A percentile compares a stretch with the other conserved stretches of the same genome.
phyloP scores from a whole-genome alignment of 2,797 vertebrate genomes.

The Hydrocynus forskahlii region DNA sequence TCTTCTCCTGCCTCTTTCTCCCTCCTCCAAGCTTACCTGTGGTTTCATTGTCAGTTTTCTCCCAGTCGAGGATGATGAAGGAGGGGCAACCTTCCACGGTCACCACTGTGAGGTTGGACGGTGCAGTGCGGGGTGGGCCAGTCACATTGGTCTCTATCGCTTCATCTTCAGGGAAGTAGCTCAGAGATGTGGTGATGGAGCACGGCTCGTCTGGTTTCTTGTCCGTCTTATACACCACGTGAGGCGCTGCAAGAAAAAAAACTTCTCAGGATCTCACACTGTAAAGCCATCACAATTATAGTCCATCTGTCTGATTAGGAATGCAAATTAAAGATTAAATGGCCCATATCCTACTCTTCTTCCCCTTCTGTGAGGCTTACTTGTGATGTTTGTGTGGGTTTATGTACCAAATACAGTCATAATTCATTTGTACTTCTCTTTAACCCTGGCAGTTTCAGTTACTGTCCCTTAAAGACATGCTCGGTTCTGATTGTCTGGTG shows the following conservation, averaged over 20 bases:
- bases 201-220: slow-evolving; percentile 89
- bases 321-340: no score
- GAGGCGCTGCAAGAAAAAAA: slow-evolving; percentile 76
- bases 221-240: slow-evolving; percentile 88
- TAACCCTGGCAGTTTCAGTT: no score
- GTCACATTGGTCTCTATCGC: slow-evolving; percentile 73
- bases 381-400: no score
- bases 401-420: no score
- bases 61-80: slow-evolving; percentile 93
- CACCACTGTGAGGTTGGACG: slow-evolving; percentile 92
- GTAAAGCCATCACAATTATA: background rate
- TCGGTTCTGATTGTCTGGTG: no score
- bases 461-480: no score
- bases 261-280: background rate
- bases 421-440: no score
- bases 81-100: slow-evolving; percentile 95
- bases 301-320: no score
- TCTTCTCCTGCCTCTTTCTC: background rate
- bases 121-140: slow-evolving; percentile 82
- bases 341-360: no score
- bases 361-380: no score
- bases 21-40: slow-evolving; percentile 76
- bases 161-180: slow-evolving; percentile 84
- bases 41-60: slow-evolving; percentile 88
- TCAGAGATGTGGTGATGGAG: slow-evolving; percentile 91